Evolutionary conservation across 2,113 vertebrate species (phyloP).

Genomic region (Melanocharis versteri): DNA sequence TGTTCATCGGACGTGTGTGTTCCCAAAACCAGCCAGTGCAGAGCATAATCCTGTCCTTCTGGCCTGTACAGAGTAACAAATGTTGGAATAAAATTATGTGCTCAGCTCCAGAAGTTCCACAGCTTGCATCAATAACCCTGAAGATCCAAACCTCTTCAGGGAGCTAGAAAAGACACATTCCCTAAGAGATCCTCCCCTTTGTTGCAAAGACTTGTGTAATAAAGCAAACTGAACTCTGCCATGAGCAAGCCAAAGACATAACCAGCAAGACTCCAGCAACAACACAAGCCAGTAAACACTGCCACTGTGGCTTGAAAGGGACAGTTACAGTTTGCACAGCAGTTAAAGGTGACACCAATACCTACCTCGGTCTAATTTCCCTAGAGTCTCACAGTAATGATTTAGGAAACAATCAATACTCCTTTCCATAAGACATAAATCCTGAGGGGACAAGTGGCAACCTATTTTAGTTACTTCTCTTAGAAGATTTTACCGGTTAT

Average conservation of each 20-base stretch:
- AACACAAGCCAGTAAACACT: background rate
- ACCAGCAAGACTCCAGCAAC: background rate
- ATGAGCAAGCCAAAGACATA: background rate
- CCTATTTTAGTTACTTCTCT: background rate
- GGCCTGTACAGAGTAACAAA: slow-evolving; percentile 74
- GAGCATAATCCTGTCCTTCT: slow-evolving; percentile 89
- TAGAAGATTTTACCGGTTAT: background rate
- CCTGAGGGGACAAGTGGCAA: background rate
- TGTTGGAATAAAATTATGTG: background rate
- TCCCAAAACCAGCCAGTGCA: slow-evolving; percentile 89
- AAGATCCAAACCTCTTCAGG: background rate
- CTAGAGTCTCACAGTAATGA: background rate
- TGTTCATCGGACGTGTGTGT: slow-evolving; percentile 93
- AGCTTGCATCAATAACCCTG: background rate
- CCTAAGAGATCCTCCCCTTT: background rate
- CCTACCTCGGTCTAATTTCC: background rate
- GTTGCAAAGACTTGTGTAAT: background rate
- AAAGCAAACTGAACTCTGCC: background rate
- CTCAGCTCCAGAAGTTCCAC: background rate
- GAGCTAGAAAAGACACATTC: background rate
- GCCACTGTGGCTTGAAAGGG: background rate
- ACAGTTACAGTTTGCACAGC: background rate
- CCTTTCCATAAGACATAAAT: background rate
- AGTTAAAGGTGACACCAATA: background rate
- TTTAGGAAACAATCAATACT: background rate